Conservation (phyloP, 2,797 vertebrate genomes). For the Mallotus villosus region DNA sequence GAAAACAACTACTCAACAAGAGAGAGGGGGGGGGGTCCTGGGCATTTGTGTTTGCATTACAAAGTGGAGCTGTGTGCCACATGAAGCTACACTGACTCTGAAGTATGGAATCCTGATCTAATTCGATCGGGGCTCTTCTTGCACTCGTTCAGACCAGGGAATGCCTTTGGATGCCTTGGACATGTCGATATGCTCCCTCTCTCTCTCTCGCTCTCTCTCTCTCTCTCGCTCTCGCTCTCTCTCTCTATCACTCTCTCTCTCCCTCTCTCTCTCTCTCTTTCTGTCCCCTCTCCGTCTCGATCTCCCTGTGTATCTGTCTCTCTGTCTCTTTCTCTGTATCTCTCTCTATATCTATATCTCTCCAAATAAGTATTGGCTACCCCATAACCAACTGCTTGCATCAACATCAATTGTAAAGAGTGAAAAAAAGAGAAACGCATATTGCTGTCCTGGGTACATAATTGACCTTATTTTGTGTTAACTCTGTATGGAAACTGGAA, state of each 20-base stretch:
- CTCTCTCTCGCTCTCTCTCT: background rate
- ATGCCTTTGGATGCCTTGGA: background rate
- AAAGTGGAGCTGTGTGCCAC: conserved; percentile 5
- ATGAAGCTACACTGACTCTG: conserved; percentile 3
- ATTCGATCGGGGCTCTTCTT: background rate
- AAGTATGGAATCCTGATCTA: conserved; percentile 1
- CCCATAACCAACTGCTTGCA: no score
- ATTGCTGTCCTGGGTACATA: background rate
- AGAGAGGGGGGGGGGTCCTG: background rate
- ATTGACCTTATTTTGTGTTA: no score
- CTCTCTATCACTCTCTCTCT: background rate
- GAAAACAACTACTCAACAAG: no score
- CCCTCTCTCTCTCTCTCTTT: background rate
- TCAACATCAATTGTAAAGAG: no score
- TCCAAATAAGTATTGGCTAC: no score
- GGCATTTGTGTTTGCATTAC: background rate
- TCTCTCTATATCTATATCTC: no score
- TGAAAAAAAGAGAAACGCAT: background rate
- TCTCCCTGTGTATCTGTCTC: no score
- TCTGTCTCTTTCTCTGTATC: no score
- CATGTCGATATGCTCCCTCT: background rate
- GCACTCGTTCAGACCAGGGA: background rate
- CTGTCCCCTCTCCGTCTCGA: background rate
- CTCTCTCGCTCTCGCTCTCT: background rate
- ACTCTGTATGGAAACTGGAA: no score